Percentiles rank a stretch among this genome's conserved stretches.
These are phyloP conservation scores for Caenorhabditis imperialis DNA, from an alignment of 2,888 invertebrate species.

Conservation along the genomic window DNA sequence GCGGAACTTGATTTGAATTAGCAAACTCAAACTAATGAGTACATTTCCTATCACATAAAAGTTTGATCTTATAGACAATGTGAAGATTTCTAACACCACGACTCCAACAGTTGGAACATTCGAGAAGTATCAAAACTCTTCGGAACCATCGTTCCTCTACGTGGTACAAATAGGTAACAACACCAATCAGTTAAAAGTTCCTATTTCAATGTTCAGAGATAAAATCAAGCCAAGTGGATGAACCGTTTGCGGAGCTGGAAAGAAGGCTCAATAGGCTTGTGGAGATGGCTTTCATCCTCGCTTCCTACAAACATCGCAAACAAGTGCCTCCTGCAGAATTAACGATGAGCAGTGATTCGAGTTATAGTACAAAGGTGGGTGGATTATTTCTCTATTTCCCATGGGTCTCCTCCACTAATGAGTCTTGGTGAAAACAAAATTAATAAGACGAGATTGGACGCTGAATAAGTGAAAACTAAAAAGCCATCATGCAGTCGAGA, in stretches of 20 bases:
- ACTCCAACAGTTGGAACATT: constrained; percentile 3
- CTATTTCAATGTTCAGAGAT: constrained; percentile 20
- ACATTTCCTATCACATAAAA: too few species aligned
- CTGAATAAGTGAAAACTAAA: too few species aligned
- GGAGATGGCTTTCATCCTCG: constrained; percentile 27
- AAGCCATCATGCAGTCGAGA: constrained; percentile 4
- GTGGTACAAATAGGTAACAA: constrained; percentile 44
- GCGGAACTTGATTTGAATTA: too few species aligned
- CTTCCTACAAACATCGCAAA: constrained; percentile 44
- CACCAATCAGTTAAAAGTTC: background rate
- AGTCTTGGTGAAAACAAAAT: too few species aligned
- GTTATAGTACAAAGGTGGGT: constrained; percentile 38
- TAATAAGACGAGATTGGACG: too few species aligned
- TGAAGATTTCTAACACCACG: too few species aligned
- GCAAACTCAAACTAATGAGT: too few species aligned
- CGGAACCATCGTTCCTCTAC: constrained; percentile 35
- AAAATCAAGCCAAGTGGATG: constrained; percentile 36
- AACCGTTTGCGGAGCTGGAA: constrained; percentile 32
- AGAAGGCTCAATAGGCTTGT: constrained; percentile 33
- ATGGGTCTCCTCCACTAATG: too few species aligned
- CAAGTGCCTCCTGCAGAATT: constrained; percentile 38
- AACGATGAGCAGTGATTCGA: background rate
- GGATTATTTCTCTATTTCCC: too few species aligned
- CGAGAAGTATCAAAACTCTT: constrained; percentile 29
- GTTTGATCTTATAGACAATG: too few species aligned